Percentiles rank a stretch among this genome's conserved stretches.
phyloP scores from a whole-genome alignment of 2,888 invertebrate species.

The Cryptus viduatorius region DNA sequence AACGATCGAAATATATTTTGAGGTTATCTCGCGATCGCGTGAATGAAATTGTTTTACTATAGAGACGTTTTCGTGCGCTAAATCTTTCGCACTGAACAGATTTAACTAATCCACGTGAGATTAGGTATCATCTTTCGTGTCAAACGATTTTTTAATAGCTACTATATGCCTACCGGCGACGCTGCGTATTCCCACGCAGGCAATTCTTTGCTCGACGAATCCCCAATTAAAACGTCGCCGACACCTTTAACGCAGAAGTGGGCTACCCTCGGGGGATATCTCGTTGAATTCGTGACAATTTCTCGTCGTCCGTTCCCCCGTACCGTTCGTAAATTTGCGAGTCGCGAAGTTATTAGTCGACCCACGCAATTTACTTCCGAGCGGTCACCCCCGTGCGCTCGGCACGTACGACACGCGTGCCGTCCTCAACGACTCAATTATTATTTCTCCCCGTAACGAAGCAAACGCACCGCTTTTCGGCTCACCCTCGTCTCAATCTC shows the following conservation, averaged over 20 bases:
- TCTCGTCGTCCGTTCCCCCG: neutral
- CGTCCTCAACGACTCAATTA: constrained; percentile 48
- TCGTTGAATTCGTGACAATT: constrained; percentile 39
- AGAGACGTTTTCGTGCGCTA: neutral
- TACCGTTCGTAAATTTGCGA: constrained; percentile 16
- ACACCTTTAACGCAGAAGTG: neutral
- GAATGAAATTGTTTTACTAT: neutral
- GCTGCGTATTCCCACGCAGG: constrained; percentile 19
- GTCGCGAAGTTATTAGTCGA: constrained; percentile 12
- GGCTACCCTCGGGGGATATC: constrained; percentile 1
- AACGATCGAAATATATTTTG: neutral
- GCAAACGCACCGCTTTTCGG: constrained; percentile 1
- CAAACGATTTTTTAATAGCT: constrained; percentile 1
- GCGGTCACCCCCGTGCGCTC: neutral
- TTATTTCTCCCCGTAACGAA: constrained; percentile 53
- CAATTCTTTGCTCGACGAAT: neutral
- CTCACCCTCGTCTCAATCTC: neutral
- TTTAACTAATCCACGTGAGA: neutral
- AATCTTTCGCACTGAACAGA: neutral
- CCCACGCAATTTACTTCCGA: constrained; percentile 16
- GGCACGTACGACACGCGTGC: constrained; percentile 49
- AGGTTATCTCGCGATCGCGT: constrained; percentile 12
- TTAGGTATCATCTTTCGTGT: neutral
- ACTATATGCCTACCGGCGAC: neutral
- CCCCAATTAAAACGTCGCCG: constrained; percentile 11